Evolutionary conservation across 2,888 invertebrate genomes (phyloP).

Genomic region (Oithona nana): DNA sequence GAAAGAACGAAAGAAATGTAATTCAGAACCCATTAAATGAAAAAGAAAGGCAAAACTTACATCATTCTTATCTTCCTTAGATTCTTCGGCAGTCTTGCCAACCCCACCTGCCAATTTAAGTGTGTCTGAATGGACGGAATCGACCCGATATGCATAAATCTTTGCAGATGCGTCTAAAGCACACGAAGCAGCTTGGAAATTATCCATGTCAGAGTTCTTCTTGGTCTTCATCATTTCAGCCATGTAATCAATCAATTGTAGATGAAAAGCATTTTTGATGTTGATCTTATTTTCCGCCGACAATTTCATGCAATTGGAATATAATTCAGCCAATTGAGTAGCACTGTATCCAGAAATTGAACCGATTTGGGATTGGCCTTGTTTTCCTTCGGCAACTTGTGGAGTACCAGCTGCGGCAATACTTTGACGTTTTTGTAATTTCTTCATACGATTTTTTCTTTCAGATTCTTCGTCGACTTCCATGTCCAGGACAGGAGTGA

Average conservation of each 20-base stretch:
- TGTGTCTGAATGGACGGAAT: constrained; percentile 59
- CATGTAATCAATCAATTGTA: constrained; percentile 70
- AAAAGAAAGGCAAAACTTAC: constrained; percentile 25
- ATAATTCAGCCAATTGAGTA: constrained; percentile 38
- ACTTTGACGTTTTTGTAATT: not conserved
- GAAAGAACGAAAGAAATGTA: too few species aligned
- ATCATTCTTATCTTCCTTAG: constrained; percentile 20
- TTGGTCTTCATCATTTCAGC: constrained; percentile 41
- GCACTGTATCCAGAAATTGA: constrained; percentile 33
- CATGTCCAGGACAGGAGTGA: too few species aligned
- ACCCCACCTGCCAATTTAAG: constrained; percentile 54
- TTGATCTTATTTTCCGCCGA: constrained; percentile 56
- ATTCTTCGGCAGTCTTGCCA: constrained; percentile 25
- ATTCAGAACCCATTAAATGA: constrained; percentile 7
- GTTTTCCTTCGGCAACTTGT: not conserved
- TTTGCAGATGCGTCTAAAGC: constrained; percentile 72
- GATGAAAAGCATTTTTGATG: constrained; percentile 67
- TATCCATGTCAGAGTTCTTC: constrained; percentile 46
- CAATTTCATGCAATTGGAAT: constrained; percentile 54
- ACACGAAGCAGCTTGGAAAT: constrained; percentile 50
- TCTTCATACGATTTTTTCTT: not conserved
- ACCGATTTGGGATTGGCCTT: not conserved
- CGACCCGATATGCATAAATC: constrained; percentile 69
- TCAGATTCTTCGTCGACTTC: constrained; percentile 1
- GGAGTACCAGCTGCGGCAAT: not conserved